Percentiles rank a stretch among this genome's conserved stretches.
phyloP scores from a whole-genome alignment of 2,797 vertebrate species.

The Mus minutoides region DNA sequence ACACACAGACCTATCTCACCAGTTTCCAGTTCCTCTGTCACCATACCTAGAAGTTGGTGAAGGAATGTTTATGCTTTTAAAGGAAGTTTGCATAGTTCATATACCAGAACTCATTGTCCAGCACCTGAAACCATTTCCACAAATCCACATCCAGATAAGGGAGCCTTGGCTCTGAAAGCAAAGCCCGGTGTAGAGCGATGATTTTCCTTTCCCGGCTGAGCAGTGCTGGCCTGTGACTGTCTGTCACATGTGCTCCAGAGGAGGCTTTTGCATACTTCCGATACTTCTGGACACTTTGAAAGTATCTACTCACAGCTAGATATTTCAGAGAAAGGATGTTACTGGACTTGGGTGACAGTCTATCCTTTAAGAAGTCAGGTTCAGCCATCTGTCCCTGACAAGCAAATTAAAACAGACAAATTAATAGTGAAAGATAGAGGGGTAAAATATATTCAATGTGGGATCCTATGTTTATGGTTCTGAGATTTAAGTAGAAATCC shows the following conservation, averaged over 20 bases:
- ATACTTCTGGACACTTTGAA: not conserved
- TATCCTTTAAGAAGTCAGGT: not conserved
- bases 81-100: not conserved
- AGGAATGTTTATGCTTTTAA: not conserved
- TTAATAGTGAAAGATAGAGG: not conserved
- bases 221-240: not conserved
- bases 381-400: not conserved
- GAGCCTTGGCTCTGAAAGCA: not conserved
- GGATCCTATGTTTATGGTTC: not conserved
- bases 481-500: not conserved
- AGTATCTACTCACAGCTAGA: not conserved
- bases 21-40: constrained; percentile 57
- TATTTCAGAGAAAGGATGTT: not conserved
- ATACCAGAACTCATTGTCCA: not conserved
- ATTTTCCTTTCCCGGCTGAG: not conserved
- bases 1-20: constrained; percentile 60
- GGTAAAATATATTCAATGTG: not conserved
- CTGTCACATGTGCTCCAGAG: not conserved
- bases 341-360: not conserved
- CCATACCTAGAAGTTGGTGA: not conserved
- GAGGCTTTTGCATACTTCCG: not conserved
- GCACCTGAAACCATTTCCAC: not conserved
- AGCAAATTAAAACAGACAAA: not conserved
- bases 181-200: not conserved
- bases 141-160: not conserved